A percentile compares a stretch with the other conserved stretches of the same genome.
These are phyloP conservation scores for Lamellibrachia satsuma DNA, from an alignment of 2,888 invertebrate species.

Conservation along the genomic window DNA sequence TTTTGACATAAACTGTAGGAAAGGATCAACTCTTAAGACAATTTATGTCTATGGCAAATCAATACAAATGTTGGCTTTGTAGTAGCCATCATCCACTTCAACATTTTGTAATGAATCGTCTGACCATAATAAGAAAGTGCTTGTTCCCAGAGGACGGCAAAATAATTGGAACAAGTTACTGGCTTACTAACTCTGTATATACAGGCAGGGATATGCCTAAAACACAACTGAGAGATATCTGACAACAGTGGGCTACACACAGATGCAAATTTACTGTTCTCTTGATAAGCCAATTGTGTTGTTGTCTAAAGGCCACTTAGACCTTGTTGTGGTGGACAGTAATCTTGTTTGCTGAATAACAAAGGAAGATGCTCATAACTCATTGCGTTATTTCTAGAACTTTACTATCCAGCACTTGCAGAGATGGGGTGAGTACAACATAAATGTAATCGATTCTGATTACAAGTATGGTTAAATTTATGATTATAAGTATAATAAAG, in stretches of 20 bases:
- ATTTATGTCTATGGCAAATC: neutral
- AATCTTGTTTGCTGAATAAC: neutral
- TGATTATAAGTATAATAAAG: no score
- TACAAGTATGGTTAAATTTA: no score
- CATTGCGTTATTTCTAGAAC: neutral
- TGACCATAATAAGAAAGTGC: no score
- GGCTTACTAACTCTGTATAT: no score
- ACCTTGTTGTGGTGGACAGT: neutral
- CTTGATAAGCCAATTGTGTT: conserved; percentile 1
- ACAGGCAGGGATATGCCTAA: neutral
- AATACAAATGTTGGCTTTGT: neutral
- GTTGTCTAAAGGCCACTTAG: neutral
- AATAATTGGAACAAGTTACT: no score
- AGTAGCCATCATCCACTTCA: neutral
- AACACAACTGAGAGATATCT: neutral
- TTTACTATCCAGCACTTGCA: neutral
- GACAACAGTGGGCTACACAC: neutral
- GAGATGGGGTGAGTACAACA: neutral
- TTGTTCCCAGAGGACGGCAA: no score
- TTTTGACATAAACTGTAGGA: neutral
- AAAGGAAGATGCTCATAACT: neutral
- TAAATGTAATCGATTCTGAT: no score
- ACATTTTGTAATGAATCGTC: no score
- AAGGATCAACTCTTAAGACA: neutral
- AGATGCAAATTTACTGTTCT: neutral